A percentile compares a stretch with the other conserved stretches of the same genome.
Conservation (phyloP, 2,797 vertebrate species). For the Coregonus ussuriensis region DNA sequence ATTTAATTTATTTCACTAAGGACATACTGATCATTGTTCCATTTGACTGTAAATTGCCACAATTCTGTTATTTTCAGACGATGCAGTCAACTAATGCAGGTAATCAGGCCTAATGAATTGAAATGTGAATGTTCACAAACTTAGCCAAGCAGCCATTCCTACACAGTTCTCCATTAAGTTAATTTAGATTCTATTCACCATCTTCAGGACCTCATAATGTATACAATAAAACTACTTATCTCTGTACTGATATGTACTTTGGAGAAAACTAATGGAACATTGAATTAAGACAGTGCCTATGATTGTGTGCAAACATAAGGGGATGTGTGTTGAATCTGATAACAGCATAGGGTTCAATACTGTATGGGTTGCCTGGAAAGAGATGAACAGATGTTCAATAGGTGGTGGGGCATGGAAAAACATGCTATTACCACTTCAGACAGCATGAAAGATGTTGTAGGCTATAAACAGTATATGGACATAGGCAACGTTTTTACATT, state of each 20-base stretch:
- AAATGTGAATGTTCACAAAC: background rate
- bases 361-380: constrained; percentile 50
- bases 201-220: background rate
- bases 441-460: constrained; percentile 25
- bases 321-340: constrained; percentile 49
- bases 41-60: background rate
- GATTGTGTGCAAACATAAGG: constrained; percentile 59
- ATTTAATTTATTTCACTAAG: background rate
- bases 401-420: constrained; percentile 52
- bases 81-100: background rate
- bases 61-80: background rate
- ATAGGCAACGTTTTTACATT: constrained; percentile 14
- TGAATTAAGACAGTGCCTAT: constrained; percentile 61
- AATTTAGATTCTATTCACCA: background rate
- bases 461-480: constrained; percentile 22
- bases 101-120: background rate
- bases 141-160: background rate
- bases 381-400: constrained; percentile 45
- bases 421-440: constrained; percentile 50
- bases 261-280: constrained; percentile 36
- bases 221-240: background rate
- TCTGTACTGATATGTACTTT: constrained; percentile 1
- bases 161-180: background rate
- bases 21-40: background rate
- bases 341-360: constrained; percentile 49